Base-by-base conservation (phyloP, 2,797 vertebrate species). In the Siniperca undulata region DNA sequence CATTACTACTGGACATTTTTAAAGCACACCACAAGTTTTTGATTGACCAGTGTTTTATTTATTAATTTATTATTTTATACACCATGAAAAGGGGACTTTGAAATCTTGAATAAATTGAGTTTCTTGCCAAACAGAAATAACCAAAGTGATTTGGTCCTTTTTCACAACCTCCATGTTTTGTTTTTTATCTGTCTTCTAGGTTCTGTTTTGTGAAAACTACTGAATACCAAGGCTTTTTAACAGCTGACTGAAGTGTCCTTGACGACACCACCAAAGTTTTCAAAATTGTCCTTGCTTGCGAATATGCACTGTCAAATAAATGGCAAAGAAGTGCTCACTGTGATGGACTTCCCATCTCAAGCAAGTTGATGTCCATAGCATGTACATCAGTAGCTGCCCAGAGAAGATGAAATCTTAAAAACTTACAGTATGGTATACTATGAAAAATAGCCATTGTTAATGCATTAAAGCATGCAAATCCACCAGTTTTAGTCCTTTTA, bases 251-350 rank as follows among this genome's bases (percentile, higher is more conserved):
- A 48, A 20, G 52, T 50, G 67, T 72, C 67, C 68, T 76, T 66
- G 76, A 73, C 70, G 52, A 46, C 52, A 38, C 11, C 17, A n/a
- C 22, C 48, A 42, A 20, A 13, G 5, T 64, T 86, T 75, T 81
- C 24, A 52, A 52, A 78, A 46, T 2, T 0, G 10, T 56, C 65
- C 65, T 67, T 12, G 27, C 14, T 72, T 68, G 24, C 4, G n/a
- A 77, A 50, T 42, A 40, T 62, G 62, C 46, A n/a, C 5, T 48
- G 52, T 68, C 48, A 60, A 48, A 70, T 48, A 66, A 77, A 67
- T 53, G 24, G 17, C 46, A 46, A 30, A 12, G 7, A n/a, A 58
- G 24, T 11, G 46, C 36, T 72, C 46, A 2, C 1, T 67, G 62
- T 70, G 70, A 75, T 44, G 17, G 46, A 61, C 53, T 27, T 22